phyloP scores from a whole-genome alignment of 2,113 vertebrate genomes.

The Cynoglossus semilaevis region DNA sequence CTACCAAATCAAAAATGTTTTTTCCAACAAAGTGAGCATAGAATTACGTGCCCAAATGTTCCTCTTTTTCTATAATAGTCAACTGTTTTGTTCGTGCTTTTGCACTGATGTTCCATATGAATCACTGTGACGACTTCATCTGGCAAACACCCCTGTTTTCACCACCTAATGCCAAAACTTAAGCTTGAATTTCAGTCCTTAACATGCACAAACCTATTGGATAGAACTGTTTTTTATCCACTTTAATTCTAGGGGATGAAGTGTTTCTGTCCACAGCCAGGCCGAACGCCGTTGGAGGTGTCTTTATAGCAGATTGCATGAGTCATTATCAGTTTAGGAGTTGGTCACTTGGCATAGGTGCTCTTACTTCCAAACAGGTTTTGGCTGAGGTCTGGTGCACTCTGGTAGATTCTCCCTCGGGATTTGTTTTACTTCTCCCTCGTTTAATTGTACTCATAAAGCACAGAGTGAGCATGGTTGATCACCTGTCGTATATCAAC shows the following conservation, averaged over 20 bases:
- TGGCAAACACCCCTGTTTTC: constrained; percentile 1
- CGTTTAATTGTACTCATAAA: constrained; percentile 24
- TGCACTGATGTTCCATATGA: constrained; percentile 1
- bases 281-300: constrained; percentile 20
- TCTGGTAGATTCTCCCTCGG: constrained; percentile 8
- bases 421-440: constrained; percentile 1
- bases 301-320: constrained; percentile 34
- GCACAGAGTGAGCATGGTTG: neutral
- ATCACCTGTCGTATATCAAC: constrained; percentile 29
- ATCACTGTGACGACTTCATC: too few species aligned
- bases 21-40: too few species aligned
- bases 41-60: too few species aligned
- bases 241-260: constrained; percentile 7
- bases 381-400: constrained; percentile 20
- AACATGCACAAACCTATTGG: too few species aligned
- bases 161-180: too few species aligned
- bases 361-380: constrained; percentile 30
- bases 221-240: too few species aligned
- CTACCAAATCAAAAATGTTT: constrained; percentile 60
- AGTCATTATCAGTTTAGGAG: constrained; percentile 53
- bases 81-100: constrained; percentile 3
- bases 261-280: constrained; percentile 17
- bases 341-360: constrained; percentile 40
- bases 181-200: too few species aligned
- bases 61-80: too few species aligned